Evolutionary conservation across 1,140 invertebrate species (phyloP).

Genomic region (Heliothis virescens): DNA sequence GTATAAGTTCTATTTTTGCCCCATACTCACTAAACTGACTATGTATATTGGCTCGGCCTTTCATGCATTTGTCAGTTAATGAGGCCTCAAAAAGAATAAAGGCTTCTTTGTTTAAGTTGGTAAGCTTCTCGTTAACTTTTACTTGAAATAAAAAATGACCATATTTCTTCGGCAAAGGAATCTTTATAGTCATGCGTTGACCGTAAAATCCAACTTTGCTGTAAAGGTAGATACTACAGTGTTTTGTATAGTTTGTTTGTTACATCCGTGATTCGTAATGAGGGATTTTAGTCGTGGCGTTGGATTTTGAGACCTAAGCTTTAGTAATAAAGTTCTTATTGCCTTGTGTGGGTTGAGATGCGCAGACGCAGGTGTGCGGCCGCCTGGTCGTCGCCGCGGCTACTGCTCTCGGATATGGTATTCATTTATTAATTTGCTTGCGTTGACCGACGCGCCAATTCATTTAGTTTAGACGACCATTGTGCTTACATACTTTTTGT

Average conservation of each 20-base stretch:
- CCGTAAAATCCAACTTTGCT: slow-evolving; percentile 78
- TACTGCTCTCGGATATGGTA: slow-evolving; percentile 82
- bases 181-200: slow-evolving; percentile 69
- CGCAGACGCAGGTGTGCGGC: slow-evolving; percentile 82
- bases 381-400: slow-evolving; percentile 82
- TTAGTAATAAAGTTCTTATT: slow-evolving; percentile 53
- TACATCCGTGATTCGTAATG: slow-evolving; percentile 84
- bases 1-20: slow-evolving; percentile 3
- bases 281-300: slow-evolving; percentile 58
- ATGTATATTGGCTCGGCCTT: slow-evolving; percentile 15
- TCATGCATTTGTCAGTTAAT: slow-evolving; percentile 11
- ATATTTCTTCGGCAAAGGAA: slow-evolving; percentile 68
- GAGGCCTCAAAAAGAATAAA: slow-evolving; percentile 43
- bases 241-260: slow-evolving; percentile 84
- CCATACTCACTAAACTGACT: neutral
- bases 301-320: slow-evolving; percentile 32
- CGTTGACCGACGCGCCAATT: slow-evolving; percentile 71
- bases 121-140: slow-evolving; percentile 58
- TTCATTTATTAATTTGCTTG: slow-evolving; percentile 85
- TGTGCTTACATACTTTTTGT: slow-evolving; percentile 27
- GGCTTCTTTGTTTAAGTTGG: slow-evolving; percentile 56
- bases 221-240: slow-evolving; percentile 74
- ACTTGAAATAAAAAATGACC: slow-evolving; percentile 67
- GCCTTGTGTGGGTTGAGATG: slow-evolving; percentile 66
- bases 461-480: slow-evolving; percentile 63